Evolutionary conservation across 2,888 invertebrate genomes (phyloP), one percentile per base, ranked within the genome.

Genomic region (Anarsia innoxiella): DNA sequence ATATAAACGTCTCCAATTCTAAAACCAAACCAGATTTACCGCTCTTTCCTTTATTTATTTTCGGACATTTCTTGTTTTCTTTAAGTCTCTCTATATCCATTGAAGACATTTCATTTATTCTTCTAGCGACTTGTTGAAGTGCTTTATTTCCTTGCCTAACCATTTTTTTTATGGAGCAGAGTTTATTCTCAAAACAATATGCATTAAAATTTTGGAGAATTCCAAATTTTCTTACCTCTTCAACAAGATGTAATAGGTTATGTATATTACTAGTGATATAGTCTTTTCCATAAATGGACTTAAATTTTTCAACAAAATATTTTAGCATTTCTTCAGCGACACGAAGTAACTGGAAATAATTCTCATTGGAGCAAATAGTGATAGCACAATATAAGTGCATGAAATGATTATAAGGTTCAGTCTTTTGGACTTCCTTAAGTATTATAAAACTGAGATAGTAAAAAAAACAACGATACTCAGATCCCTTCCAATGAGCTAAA

Each of bases 401-500:
- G 15, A 39, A 42, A 25, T 42, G 39, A n/a, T 25, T 4, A 37
- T 31, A 42, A 9, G 31, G 23, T 14, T 33, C 25, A 2, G 10
- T 2, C 10, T 5, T 12, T 8, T 38, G 19, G 10, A 31, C 26
- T 15, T 29, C 15, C 31, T 37, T 23, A 16, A 39, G 31, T 14
- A 41, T 36, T 27, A 30, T 23, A 1, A 27, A 27, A 15, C 37
- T 37, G 2, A 43, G 23, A 6, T 49, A 49, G 25, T 26, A 40
- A 2, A 51, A 29, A 41, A 49, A 51, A 12, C 32, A 16, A 5
- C 45, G 14, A 10, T 10, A 51, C 23, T 51, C 51, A 0, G 45
- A 39, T 2, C 25, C 45, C 30, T 49, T 47, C 48, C 47, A 51
- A 25, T 43, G 36, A 1, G 30, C 23, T 1, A 49, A 19, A 10